A percentile compares a stretch with the other conserved stretches of the same genome.
Conservation (phyloP, 2,113 vertebrate species). For the Pteruthius melanotis region DNA sequence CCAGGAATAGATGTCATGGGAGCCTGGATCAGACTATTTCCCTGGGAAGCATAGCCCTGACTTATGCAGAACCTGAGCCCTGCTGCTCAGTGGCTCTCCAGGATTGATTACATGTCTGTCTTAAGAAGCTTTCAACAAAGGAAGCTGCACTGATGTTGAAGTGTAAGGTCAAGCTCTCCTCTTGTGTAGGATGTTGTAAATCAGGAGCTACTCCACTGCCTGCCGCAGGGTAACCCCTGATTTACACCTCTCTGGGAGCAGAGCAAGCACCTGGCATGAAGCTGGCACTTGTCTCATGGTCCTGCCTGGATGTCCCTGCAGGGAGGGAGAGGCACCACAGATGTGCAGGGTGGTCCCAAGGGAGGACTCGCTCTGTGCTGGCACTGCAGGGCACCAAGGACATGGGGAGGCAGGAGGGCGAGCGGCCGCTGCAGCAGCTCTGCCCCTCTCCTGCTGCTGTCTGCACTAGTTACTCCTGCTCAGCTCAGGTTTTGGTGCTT, state of each 20-base stretch:
- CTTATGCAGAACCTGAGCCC: conserved; percentile 16
- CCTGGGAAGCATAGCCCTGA: background rate
- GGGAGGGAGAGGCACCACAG: accelerated
- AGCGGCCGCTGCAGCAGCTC: accelerated
- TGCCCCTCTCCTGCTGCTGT: background rate
- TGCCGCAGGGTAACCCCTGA: conserved; percentile 21
- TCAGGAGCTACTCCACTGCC: background rate
- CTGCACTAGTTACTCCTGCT: background rate
- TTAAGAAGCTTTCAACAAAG: conserved; percentile 52
- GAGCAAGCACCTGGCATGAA: background rate
- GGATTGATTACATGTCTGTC: conserved; percentile 46
- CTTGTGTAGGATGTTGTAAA: conserved; percentile 51
- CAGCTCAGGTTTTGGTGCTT: background rate
- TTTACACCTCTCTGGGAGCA: background rate
- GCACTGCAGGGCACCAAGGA: background rate
- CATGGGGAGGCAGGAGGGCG: background rate
- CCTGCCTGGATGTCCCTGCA: background rate
- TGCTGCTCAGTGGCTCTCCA: background rate
- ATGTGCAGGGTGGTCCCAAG: background rate
- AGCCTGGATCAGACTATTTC: background rate
- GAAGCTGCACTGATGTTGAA: conserved; percentile 30
- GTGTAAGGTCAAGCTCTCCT: conserved; percentile 59
- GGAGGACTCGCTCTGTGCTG: accelerated
- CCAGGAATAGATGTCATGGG: background rate
- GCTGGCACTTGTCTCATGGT: background rate